Percentiles rank a stretch among this genome's conserved stretches.
Conservation (phyloP, 2,888 invertebrate species). For the Sesia bembeciformis region DNA sequence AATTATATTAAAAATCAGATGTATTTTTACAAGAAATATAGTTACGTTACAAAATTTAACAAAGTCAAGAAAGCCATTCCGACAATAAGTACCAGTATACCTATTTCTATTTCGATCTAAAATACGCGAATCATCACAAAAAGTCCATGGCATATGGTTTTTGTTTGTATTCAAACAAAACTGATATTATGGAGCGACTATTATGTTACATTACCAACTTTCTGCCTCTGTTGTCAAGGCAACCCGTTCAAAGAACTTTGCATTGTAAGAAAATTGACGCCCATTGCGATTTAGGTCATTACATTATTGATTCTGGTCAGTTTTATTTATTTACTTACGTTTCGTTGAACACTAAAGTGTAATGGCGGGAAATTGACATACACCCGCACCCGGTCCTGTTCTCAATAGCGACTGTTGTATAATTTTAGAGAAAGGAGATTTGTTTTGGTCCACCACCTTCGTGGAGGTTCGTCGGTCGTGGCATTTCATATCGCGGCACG, state of each 20-base stretch:
- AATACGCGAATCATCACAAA: no score
- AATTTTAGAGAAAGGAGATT: slow-evolving; percentile 73
- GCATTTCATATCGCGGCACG: slow-evolving; percentile 29
- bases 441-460: slow-evolving; percentile 69
- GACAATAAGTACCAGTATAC: no score
- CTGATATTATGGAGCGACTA: no score
- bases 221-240: slow-evolving; percentile 13
- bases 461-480: slow-evolving; percentile 50
- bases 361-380: slow-evolving; percentile 34
- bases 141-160: no score
- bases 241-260: slow-evolving; percentile 4
- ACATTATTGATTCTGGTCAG: neutral
- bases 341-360: no score
- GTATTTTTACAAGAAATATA: no score
- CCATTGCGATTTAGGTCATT: neutral
- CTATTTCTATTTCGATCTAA: no score
- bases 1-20: no score
- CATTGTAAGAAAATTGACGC: neutral
- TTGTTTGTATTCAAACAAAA: no score
- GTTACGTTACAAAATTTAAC: no score
- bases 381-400: slow-evolving; percentile 24
- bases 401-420: slow-evolving; percentile 56
- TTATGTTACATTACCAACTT: slow-evolving; percentile 14
- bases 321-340: neutral
- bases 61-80: no score